These are phyloP conservation scores for Dyspetes luteomarginatus DNA, from an alignment of 2,888 invertebrate genomes.

Conservation along the genomic window DNA sequence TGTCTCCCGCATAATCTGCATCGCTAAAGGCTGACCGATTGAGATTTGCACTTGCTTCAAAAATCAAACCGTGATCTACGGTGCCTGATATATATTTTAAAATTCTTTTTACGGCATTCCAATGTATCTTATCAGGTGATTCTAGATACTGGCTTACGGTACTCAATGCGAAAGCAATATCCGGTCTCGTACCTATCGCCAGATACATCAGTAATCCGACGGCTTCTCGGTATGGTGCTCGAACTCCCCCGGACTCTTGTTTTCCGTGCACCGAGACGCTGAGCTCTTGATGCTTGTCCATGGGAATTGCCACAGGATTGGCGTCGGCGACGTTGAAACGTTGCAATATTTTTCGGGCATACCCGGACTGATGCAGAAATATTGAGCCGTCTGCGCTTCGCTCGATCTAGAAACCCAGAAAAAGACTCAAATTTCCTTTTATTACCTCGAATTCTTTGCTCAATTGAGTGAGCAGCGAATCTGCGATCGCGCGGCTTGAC, in stretches of 20 bases:
- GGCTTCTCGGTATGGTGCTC: conserved; percentile 61
- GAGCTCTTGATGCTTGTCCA: conserved; percentile 36
- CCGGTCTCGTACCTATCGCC: conserved; percentile 61
- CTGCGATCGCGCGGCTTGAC: conserved; percentile 9
- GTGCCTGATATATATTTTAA: conserved; percentile 64
- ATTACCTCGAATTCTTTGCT: conserved; percentile 48
- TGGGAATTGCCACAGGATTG: conserved; percentile 53
- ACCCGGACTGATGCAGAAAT: conserved; percentile 61
- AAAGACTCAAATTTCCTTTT: conserved; percentile 31
- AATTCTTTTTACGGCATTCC: conserved; percentile 61
- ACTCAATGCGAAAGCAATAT: conserved; percentile 62
- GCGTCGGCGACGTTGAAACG: conserved; percentile 60
- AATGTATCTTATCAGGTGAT: conserved; percentile 59
- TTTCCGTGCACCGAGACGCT: conserved; percentile 30
- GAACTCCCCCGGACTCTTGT: conserved; percentile 1
- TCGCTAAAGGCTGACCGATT: not conserved
- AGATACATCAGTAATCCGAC: conserved; percentile 64
- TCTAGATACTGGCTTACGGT: conserved; percentile 55
- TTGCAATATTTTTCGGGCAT: conserved; percentile 53
- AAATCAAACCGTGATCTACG: conserved; percentile 28
- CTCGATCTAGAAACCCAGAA: too few species aligned
- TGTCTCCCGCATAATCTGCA: not conserved
- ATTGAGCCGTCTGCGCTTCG: too few species aligned
- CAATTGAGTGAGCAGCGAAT: conserved; percentile 34
- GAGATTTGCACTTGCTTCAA: not conserved